Evolutionary conservation across 2,113 vertebrate species (phyloP), one percentile per base, ranked within the genome.

Genomic region (Actenoides lindsayi): DNA sequence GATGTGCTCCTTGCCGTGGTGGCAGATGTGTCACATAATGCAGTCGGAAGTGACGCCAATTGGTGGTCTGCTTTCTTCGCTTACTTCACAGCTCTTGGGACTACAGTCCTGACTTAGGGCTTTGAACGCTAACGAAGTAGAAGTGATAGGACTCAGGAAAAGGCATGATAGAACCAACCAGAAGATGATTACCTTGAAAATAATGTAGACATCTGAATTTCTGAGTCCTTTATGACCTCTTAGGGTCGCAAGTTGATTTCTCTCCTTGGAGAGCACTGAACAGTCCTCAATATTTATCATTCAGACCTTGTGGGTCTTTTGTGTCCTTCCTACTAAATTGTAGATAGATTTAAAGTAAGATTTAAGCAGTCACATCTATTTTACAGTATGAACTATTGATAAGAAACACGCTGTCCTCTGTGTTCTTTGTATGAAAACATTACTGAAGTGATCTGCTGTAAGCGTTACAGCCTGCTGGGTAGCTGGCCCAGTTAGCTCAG

Each of bases 11-110:
- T 28, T 28, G 73, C 41, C 46, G 62, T 0, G 5, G 3, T 2
- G 41, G 71, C 63, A 53, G 50, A 30, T 6, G 1, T 6, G 28
- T 56, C 7, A 1, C 10, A 0, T 11, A 33, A 7, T 1, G 1
- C 44, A 5, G 1, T 2, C 13, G 44, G 13, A 50, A 41, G 56
- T 2, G 16, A 5, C 0, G 0, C 39, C 59, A 78, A 46, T 41
- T n/a, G 19, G 35, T 37, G n/a, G 9, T 10, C 59, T 30, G 69
- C 46, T 33, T 6, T 5, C 53, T 56, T 31, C 6, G 64, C 46
- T 33, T 5, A 5, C 53, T 56, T n/a, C 6, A 2, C 1, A 2
- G 25, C 6, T 10, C 44, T 23, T 54, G 64, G 27, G 30, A 37
- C 63, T 56, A 0, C 48, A 28, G 56, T 62, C 65, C 86, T 48